Percentiles rank a stretch among this genome's conserved stretches.
Conservation (phyloP, 2,888 invertebrate genomes). For the Lasioglossum villosulum region DNA sequence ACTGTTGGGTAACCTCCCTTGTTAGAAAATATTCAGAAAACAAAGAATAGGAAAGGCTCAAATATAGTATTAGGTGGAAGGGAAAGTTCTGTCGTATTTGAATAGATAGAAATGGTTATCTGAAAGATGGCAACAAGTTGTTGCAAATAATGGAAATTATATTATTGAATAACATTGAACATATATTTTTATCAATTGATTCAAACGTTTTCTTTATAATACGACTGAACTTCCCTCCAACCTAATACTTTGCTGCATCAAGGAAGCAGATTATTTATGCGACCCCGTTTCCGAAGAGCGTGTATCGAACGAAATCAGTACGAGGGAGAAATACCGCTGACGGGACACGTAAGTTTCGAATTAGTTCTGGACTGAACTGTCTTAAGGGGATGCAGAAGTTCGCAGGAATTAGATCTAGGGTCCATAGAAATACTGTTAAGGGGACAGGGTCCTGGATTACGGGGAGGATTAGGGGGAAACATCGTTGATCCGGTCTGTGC, state of each 20-base stretch:
- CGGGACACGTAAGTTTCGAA: conserved; percentile 7
- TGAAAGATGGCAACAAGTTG: too few relatives aligned
- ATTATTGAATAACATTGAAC: too few relatives aligned
- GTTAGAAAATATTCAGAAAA: too few relatives aligned
- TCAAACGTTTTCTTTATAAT: too few relatives aligned
- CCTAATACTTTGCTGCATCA: neutral
- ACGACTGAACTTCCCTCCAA: too few relatives aligned
- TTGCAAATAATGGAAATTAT: too few relatives aligned
- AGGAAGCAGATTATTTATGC: neutral
- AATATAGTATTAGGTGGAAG: too few relatives aligned
- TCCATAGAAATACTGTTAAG: conserved; percentile 11
- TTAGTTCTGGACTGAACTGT: conserved; percentile 7
- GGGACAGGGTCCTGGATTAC: conserved; percentile 5
- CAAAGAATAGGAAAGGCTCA: too few relatives aligned
- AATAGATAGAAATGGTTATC: too few relatives aligned
- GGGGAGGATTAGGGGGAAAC: neutral
- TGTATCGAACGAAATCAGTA: neutral
- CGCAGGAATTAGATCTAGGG: conserved; percentile 3
- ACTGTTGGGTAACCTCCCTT: too few relatives aligned
- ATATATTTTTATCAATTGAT: too few relatives aligned
- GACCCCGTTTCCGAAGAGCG: neutral
- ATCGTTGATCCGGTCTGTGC: neutral
- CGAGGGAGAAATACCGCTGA: neutral
- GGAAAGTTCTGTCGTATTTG: too few relatives aligned
- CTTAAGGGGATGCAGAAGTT: conserved; percentile 15